These are phyloP conservation scores for Agelas oroides DNA, from an alignment of 37 sponge, comb jelly and placozoan genomes.

Conservation along the genomic window DNA sequence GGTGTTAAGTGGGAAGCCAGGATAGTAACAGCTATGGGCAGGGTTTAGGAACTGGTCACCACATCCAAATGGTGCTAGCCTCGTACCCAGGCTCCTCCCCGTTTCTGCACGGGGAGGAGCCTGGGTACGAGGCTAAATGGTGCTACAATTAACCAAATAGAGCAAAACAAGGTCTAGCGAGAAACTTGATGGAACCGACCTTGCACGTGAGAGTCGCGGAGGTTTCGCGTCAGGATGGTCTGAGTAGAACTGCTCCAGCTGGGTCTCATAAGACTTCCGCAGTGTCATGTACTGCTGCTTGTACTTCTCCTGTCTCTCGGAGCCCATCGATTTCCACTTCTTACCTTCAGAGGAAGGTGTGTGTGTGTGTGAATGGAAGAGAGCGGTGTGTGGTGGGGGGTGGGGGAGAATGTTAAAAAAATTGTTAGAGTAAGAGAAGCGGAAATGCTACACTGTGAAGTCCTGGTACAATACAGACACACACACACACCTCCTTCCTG, in stretches of 20 bases:
- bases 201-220: neutral
- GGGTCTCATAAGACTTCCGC: conserved; percentile 11
- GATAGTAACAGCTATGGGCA: no score
- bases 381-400: neutral
- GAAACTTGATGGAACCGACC: neutral
- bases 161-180: neutral
- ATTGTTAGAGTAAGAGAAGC: no score
- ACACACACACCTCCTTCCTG: conserved; percentile 19
- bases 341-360: no score
- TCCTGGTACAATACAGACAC: no score
- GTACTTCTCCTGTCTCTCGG: conserved; percentile 44
- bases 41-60: no score
- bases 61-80: no score
- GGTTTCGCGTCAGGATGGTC: conserved; percentile 56
- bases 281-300: conserved; percentile 15
- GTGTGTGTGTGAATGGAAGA: no score
- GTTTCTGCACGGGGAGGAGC: no score
- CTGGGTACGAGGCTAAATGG: no score
- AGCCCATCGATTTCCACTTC: conserved; percentile 22
- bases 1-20: no score
- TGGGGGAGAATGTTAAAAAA: neutral
- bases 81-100: no score
- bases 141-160: neutral
- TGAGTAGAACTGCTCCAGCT: conserved; percentile 36
- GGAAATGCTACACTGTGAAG: no score